phyloP scores from a whole-genome alignment of 2,888 invertebrate genomes.

The Teinopalpus imperialis region DNA sequence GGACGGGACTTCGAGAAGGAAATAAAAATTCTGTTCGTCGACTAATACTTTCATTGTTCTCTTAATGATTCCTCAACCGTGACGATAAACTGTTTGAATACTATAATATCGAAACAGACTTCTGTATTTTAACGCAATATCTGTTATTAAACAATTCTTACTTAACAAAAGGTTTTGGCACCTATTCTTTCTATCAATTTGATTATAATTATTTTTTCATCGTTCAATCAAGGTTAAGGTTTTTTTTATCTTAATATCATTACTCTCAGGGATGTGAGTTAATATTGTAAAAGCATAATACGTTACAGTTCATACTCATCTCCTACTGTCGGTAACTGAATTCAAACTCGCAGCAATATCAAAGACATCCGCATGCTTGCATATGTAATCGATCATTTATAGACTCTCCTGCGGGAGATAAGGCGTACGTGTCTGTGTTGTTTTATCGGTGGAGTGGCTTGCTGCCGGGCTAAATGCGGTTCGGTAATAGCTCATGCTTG shows the following conservation, averaged over 20 bases:
- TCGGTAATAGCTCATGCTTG: conserved; percentile 39
- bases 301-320: no score
- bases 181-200: no score
- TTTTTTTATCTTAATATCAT: no score
- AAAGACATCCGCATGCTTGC: conserved; percentile 14
- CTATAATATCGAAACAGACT: no score
- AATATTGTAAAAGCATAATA: no score
- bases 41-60: not conserved
- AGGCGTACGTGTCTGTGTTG: conserved; percentile 45
- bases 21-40: not conserved
- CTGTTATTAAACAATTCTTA: no score
- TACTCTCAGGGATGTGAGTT: no score
- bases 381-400: conserved; percentile 30
- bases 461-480: conserved; percentile 50
- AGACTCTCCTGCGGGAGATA: conserved; percentile 33
- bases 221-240: no score
- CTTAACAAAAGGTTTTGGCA: no score
- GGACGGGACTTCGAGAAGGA: conserved; percentile 4
- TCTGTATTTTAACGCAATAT: no score
- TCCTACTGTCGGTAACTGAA: conserved; percentile 23
- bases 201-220: no score
- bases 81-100: no score
- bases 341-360: conserved; percentile 19
- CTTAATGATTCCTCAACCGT: not conserved
- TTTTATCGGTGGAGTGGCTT: conserved; percentile 58